A percentile compares a stretch with the other conserved stretches of the same genome.
These are phyloP conservation scores for Phytoseiulus persimilis DNA, from an alignment of 2,888 invertebrate species.

Conservation along the genomic window DNA sequence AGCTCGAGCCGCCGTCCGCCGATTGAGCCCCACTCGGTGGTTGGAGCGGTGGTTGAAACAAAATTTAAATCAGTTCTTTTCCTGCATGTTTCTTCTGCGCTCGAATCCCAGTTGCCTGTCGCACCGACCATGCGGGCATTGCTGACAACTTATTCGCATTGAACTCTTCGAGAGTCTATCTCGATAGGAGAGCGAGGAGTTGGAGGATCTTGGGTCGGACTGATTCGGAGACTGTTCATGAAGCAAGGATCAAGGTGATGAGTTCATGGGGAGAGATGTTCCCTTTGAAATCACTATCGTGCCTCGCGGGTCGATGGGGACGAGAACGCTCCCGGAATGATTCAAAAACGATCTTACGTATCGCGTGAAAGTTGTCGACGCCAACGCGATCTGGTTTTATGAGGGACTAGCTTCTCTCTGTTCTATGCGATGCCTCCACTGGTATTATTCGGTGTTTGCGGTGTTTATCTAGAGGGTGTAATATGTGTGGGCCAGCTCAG, in stretches of 20 bases:
- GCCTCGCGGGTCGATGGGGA: too few relatives aligned
- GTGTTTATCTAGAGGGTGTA: slow-evolving; percentile 5
- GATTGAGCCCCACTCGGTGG: background rate
- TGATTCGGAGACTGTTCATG: too few relatives aligned
- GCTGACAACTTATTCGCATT: background rate
- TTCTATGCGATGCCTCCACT: background rate
- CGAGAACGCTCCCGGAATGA: too few relatives aligned
- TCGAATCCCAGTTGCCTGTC: background rate
- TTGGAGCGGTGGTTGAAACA: background rate
- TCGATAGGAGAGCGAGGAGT: background rate
- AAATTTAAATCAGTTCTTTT: background rate
- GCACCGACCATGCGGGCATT: background rate
- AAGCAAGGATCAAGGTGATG: too few relatives aligned
- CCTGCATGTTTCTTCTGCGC: background rate
- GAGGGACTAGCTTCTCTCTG: background rate
- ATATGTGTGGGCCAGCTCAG: background rate
- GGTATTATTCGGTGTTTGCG: background rate
- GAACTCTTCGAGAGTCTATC: background rate
- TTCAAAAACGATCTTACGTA: too few relatives aligned
- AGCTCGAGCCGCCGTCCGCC: background rate
- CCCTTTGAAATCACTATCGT: too few relatives aligned
- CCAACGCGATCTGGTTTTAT: background rate
- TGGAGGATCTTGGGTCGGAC: too few relatives aligned
- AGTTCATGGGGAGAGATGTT: too few relatives aligned
- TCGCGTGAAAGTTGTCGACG: background rate